Base-by-base conservation (phyloP, 23 tunicate genomes). In the Botrylloides violaceus region DNA sequence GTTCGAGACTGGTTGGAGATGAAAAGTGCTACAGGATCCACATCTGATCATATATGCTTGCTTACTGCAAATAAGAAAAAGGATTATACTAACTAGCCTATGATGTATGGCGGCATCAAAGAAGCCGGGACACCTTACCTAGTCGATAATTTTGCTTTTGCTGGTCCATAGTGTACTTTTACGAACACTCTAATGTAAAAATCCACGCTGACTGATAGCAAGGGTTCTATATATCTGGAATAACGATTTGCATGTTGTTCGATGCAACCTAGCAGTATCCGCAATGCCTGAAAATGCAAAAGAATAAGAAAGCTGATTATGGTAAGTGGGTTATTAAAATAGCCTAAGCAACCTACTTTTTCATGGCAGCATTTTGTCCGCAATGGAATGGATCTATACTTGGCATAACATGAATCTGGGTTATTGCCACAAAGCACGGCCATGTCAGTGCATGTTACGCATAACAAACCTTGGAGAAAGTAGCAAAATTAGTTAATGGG, bases 391-490 rank as follows among this genome's bases (percentile, higher is more conserved):
- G 84, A 80, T 33, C 92, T 76, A 74, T 93, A 93, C 71, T 93
- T 93, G n/a, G 89, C 70, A 76, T 79, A 93, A 73, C 90, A 92
- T 30, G 95, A 58, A 62, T 85, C 98, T 2, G 98, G 98, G 37
- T 64, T 80, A 32, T 86, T 86, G 21, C 98, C 98, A 19, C 94
- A 87, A 29, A 93, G 47, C 23, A 93, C 84, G 9, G 94, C 98
- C 98, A 93, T 93, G 56, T 93, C 98, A 3, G 98, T 93, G 81
- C 98, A 93, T 0, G 98, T 93, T 28, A 93, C 98, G 47, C 92
- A 84, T 20, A 93, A 64, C 21, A 90, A 65, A 48, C 97, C 97
- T 86, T n/a, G n/a, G n/a, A n/a, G n/a, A n/a, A n/a, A n/a, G 71
- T 23, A 32, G 29, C 58, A 43, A 43, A 9, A 43, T 43, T 9